Base-by-base conservation (phyloP, 1,140 invertebrate species). In the Neodiprion pinetum region DNA sequence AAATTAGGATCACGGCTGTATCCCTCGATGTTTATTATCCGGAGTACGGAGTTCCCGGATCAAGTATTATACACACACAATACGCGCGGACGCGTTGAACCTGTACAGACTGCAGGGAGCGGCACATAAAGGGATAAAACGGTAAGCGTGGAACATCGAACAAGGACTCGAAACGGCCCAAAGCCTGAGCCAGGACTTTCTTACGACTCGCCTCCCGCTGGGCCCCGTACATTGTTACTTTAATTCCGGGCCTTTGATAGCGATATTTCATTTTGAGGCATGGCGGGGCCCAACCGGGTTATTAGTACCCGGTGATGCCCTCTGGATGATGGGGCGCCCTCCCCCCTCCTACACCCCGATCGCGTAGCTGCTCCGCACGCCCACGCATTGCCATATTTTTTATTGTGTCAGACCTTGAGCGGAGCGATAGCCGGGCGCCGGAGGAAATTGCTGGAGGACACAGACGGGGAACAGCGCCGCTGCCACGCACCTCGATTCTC, bases 231-330 rank as follows among this genome's bases (percentile, higher is more conserved):
- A 71, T 73, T 75, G 75, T 73, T 81, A 76, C 74, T 79, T 82
- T 82, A 82, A 82, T 82, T 82, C 73, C 67, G 73, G 78, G 61
- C 68, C 78, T 76, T 72, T 76, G 75, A 80, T 74, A 28, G 80
- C 72, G 75, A 82, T 82, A 82, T 78, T 82, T 82, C 77, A 82
- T 77, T 71, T 75, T 70, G 67, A 72, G 53, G 48, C 72, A 77
- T 50, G 40, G 73, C 67, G 69, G 74, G 77, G 76, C 77, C 68
- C 77, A 78, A 76, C 74, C 73, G 69, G 72, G 81, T 80, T 82
- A 82, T 82, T 82, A 82, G 78, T 77, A 80, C 78, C 61, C 12
- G 67, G 40, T 14, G 53, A 61, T 61, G 53, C 53, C 53, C 53
- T 9, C 53, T 17, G 53, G 53, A 61, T 61, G 53, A 61, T 61